A percentile compares a stretch with the other conserved stretches of the same genome.
Conservation (phyloP, 1,140 invertebrate species). For the Monochamus saltuarius region DNA sequence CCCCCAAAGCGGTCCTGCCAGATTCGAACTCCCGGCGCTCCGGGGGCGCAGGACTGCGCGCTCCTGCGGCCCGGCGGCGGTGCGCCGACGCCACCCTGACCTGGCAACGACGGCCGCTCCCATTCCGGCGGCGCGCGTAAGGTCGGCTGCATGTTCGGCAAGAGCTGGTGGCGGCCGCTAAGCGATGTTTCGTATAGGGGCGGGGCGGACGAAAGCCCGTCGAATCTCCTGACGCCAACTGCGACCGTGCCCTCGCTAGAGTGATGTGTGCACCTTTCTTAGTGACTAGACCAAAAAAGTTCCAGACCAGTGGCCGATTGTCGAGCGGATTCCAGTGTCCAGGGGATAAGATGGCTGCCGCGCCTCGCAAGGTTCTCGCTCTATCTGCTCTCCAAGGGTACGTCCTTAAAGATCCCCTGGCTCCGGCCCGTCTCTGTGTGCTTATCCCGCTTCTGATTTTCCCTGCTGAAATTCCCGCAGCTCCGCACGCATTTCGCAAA, state of each 20-base stretch:
- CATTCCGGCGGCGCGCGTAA: conserved; percentile 21
- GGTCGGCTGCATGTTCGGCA: conserved; percentile 21
- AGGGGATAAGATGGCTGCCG: conserved; percentile 18
- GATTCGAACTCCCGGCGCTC: no score
- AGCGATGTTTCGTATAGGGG: conserved; percentile 22
- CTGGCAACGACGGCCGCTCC: conserved; percentile 19
- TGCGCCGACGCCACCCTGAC: conserved; percentile 20
- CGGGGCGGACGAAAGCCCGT: conserved; percentile 15
- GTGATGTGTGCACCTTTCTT: conserved; percentile 21
- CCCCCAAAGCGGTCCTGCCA: no score
- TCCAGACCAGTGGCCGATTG: background rate
- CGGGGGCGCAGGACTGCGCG: background rate
- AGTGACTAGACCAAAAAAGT: conserved; percentile 18
- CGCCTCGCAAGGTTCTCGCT: conserved; percentile 14
- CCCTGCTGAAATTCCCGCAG: no score
- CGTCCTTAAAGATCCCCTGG: conserved; percentile 6
- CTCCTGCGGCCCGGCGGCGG: background rate
- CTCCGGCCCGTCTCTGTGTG: background rate
- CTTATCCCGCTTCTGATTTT: no score
- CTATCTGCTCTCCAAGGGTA: conserved; percentile 17
- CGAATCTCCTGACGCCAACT: conserved; percentile 20
- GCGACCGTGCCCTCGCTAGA: conserved; percentile 6
- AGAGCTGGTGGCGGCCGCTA: conserved; percentile 21
- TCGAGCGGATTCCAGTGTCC: conserved; percentile 4
- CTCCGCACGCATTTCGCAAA: no score